Evolutionary conservation across 2,888 invertebrate species (phyloP).

Genomic region (Meganola albula): DNA sequence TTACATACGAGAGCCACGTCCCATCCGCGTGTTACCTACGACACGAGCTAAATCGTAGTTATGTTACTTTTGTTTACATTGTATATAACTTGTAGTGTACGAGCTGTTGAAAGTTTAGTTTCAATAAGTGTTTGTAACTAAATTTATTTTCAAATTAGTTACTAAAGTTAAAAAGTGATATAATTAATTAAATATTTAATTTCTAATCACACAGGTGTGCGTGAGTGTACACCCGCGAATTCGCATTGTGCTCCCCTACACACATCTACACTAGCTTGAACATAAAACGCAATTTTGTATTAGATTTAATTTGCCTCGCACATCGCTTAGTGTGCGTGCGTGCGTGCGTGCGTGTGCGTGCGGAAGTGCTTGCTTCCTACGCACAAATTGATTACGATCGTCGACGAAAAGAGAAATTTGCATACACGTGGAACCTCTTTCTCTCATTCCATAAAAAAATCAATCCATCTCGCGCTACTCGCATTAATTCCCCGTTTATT

Average conservation of each 20-base stretch:
- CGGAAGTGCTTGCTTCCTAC: constrained; percentile 63
- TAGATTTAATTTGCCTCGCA: constrained; percentile 75
- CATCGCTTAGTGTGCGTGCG: constrained; percentile 32
- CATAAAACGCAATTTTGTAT: constrained; percentile 78
- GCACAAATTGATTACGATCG: constrained; percentile 77
- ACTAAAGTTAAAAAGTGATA: too few relatives aligned
- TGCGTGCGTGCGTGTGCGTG: constrained; percentile 39
- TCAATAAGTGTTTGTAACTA: too few relatives aligned
- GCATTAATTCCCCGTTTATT: constrained; percentile 44
- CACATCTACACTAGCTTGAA: constrained; percentile 70
- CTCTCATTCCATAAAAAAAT: constrained; percentile 40
- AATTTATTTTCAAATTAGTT: too few relatives aligned
- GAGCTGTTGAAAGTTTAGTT: too few relatives aligned
- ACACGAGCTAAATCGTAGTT: too few relatives aligned
- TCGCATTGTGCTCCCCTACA: constrained; percentile 68
- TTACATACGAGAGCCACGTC: constrained; percentile 4
- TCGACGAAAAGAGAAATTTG: constrained; percentile 70
- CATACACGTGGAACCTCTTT: constrained; percentile 58
- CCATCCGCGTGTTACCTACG: too few relatives aligned
- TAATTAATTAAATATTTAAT: constrained; percentile 34
- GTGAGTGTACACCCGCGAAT: constrained; percentile 61
- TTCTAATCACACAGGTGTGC: constrained; percentile 31
- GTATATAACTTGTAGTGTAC: too few relatives aligned
- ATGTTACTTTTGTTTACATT: too few relatives aligned
- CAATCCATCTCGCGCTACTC: constrained; percentile 41